phyloP scores from a whole-genome alignment of 2,888 invertebrate species.

The Drosophila diplacantha region DNA sequence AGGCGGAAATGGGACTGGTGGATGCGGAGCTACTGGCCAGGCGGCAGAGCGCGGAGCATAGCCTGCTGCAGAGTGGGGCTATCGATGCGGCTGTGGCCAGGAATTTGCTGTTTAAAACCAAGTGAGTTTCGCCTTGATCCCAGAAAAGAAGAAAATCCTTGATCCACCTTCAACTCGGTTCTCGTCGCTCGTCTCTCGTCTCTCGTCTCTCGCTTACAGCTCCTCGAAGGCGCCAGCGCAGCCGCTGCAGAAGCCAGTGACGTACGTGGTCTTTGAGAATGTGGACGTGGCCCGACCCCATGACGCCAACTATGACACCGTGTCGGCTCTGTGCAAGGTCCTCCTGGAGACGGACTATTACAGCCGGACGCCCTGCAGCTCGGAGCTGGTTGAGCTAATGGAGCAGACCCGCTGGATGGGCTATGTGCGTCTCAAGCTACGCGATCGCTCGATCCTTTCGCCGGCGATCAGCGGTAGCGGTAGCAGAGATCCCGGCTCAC shows the following conservation, averaged over 20 bases:
- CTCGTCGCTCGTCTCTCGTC: too few species aligned
- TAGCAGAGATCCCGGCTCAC: constrained; percentile 1
- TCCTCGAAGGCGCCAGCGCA: constrained; percentile 73
- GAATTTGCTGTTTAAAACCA: constrained; percentile 80
- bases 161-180: too few species aligned
- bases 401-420: constrained; percentile 75
- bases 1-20: constrained; percentile 77
- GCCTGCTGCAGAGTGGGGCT: constrained; percentile 84
- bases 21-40: constrained; percentile 66
- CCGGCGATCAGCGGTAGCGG: background rate
- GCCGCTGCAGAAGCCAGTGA: constrained; percentile 81
- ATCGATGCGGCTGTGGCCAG: constrained; percentile 83
- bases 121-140: constrained; percentile 59
- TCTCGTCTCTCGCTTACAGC: background rate
- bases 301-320: constrained; percentile 79
- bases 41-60: constrained; percentile 77
- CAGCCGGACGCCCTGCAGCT: constrained; percentile 68
- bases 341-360: constrained; percentile 79
- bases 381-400: constrained; percentile 64
- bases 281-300: constrained; percentile 84
- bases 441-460: constrained; percentile 51
- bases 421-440: constrained; percentile 74
- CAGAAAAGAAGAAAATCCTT: too few species aligned
- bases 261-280: constrained; percentile 85
- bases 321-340: constrained; percentile 81